Percentiles rank a stretch among this genome's conserved stretches.
These are phyloP conservation scores for Ornithoptera alexandrae DNA, from an alignment of 2,888 invertebrate genomes.

Conservation along the genomic window DNA sequence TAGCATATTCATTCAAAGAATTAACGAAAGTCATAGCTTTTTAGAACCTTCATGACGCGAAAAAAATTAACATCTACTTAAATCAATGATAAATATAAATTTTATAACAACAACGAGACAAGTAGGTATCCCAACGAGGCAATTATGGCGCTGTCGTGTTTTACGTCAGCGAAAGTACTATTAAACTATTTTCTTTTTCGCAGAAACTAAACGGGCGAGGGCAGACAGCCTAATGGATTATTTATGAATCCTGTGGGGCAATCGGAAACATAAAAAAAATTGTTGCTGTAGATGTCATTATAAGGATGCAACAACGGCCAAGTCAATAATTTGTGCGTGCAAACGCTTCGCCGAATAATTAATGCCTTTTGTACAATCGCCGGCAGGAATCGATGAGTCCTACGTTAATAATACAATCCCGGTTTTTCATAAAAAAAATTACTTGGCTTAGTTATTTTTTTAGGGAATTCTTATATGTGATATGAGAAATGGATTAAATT, in stretches of 20 bases:
- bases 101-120: background rate
- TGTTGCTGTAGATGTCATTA: slow-evolving; percentile 29
- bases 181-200: slow-evolving; percentile 21
- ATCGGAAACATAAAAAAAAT: slow-evolving; percentile 32
- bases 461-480: background rate
- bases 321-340: slow-evolving; percentile 43
- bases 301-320: slow-evolving; percentile 32
- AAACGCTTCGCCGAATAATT: slow-evolving; percentile 37
- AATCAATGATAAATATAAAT: too few relatives aligned
- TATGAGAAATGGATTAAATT: background rate
- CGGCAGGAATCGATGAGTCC: background rate
- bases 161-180: slow-evolving; percentile 15
- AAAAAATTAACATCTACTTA: too few relatives aligned
- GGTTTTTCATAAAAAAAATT: background rate
- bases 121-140: background rate
- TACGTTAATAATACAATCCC: background rate
- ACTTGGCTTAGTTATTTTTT: background rate
- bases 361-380: slow-evolving; percentile 27
- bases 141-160: background rate
- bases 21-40: slow-evolving; percentile 38
- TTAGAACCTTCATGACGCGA: too few relatives aligned
- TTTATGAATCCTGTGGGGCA: slow-evolving; percentile 42
- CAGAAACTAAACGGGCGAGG: slow-evolving; percentile 24
- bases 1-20: slow-evolving; percentile 43
- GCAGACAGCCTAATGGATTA: slow-evolving; percentile 29